A percentile compares a stretch with the other conserved stretches of the same genome.
These are phyloP conservation scores for Drosophila pseudotakahashii DNA, from an alignment of 2,888 invertebrate species.

Conservation along the genomic window DNA sequence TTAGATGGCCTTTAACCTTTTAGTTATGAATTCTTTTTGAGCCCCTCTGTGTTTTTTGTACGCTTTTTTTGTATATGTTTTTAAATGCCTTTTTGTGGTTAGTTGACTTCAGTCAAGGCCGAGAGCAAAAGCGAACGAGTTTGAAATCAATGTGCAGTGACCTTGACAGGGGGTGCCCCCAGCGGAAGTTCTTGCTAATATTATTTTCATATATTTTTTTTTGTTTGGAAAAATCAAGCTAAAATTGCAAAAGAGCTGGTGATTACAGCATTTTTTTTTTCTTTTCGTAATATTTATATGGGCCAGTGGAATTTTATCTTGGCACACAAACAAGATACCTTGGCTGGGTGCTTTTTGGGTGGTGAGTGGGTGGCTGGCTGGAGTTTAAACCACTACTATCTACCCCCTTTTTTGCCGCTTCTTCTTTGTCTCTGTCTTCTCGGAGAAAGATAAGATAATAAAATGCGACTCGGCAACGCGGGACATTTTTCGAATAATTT, in stretches of 20 bases:
- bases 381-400: slow-evolving; percentile 5
- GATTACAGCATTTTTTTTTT: slow-evolving; percentile 11
- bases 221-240: neutral
- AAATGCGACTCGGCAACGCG: slow-evolving; percentile 23
- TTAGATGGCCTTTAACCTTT: slow-evolving; percentile 55
- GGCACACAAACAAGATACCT: slow-evolving; percentile 6
- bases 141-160: slow-evolving; percentile 37
- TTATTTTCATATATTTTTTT: neutral
- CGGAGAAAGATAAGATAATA: slow-evolving; percentile 28
- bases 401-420: neutral
- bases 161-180: slow-evolving; percentile 43
- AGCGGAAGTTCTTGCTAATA: slow-evolving; percentile 13
- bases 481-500: slow-evolving; percentile 10
- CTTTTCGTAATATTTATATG: slow-evolving; percentile 22
- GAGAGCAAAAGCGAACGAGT: slow-evolving; percentile 13
- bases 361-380: slow-evolving; percentile 17
- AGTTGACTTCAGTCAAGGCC: slow-evolving; percentile 29
- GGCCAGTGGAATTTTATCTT: slow-evolving; percentile 26
- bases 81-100: slow-evolving; percentile 32
- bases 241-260: neutral
- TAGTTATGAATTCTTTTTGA: slow-evolving; percentile 20
- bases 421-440: neutral
- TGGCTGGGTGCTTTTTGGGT: slow-evolving; percentile 1
- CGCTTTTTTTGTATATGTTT: slow-evolving; percentile 12
- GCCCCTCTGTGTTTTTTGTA: neutral